These are phyloP conservation scores for Caradrina kadenii DNA, from an alignment of 2,888 invertebrate genomes.

Conservation along the genomic window DNA sequence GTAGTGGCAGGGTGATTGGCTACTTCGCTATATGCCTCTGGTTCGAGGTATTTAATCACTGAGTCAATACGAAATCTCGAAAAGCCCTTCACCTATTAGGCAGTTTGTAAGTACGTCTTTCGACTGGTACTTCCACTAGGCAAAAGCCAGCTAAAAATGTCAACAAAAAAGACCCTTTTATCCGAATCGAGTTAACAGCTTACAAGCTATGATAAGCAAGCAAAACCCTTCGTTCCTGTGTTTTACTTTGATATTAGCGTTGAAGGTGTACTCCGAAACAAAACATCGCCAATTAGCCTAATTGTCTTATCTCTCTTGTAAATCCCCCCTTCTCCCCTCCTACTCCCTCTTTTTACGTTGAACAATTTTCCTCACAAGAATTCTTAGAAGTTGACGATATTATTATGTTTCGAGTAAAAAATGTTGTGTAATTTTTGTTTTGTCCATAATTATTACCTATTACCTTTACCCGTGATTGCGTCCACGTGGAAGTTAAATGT, in stretches of 20 bases:
- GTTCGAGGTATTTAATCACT: too few species aligned
- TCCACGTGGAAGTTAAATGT: too few species aligned
- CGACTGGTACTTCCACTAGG: too few species aligned
- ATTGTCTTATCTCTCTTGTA: conserved; percentile 46
- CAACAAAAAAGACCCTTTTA: conserved; percentile 9
- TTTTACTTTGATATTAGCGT: conserved; percentile 42
- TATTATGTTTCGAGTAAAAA: conserved; percentile 4
- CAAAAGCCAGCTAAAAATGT: too few species aligned
- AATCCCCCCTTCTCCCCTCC: conserved; percentile 7
- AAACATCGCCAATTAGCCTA: conserved; percentile 54
- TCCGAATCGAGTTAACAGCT: conserved; percentile 31
- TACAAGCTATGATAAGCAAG: conserved; percentile 35
- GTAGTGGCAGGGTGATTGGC: too few species aligned
- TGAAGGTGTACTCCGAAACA: conserved; percentile 35
- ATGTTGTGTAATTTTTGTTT: background rate
- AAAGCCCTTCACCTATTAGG: too few species aligned
- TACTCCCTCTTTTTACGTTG: conserved; percentile 6
- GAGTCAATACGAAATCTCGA: too few species aligned
- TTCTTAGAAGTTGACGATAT: conserved; percentile 14
- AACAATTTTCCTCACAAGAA: conserved; percentile 32
- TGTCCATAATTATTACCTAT: background rate
- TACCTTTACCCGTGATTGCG: background rate
- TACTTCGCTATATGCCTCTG: too few species aligned
- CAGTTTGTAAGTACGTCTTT: too few species aligned
- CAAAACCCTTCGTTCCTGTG: conserved; percentile 30